Evolutionary conservation across 2,113 vertebrate genomes (phyloP).

Genomic region (Ivindomyrus marchei): DNA sequence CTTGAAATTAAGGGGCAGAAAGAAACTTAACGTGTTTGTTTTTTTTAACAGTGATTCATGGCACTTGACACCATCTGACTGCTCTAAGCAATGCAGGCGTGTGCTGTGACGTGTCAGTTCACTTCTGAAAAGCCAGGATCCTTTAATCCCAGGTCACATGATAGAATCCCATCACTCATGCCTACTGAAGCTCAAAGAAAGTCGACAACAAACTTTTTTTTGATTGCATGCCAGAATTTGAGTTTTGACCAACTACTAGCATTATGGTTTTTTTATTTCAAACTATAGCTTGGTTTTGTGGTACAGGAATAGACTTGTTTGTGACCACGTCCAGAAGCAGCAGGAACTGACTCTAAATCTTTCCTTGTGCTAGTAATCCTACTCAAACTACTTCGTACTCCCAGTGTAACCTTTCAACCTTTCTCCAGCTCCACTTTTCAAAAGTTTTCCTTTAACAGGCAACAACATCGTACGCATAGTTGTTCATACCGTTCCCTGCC

Average conservation of each 20-base stretch:
- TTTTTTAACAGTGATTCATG: neutral
- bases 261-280: neutral
- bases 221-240: neutral
- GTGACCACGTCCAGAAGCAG: neutral
- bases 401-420: neutral
- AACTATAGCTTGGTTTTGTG: neutral
- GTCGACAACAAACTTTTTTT: neutral
- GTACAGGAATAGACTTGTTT: neutral
- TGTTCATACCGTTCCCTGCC: slow-evolving; percentile 3
- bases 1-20: neutral
- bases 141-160: neutral
- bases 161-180: neutral
- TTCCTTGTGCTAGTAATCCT: neutral
- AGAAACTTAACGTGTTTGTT: neutral
- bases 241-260: neutral
- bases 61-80: neutral
- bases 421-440: neutral
- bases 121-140: neutral
- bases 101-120: neutral
- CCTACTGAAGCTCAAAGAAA: neutral
- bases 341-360: neutral
- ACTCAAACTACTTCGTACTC: neutral
- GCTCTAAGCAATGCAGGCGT: neutral
- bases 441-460: slow-evolving; percentile 17
- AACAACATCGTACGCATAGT: neutral